These are phyloP conservation scores for Aurelia sp. DNA, from an alignment of 30 jellyfish, hydroid and myxozoan species.

Conservation along the genomic window DNA sequence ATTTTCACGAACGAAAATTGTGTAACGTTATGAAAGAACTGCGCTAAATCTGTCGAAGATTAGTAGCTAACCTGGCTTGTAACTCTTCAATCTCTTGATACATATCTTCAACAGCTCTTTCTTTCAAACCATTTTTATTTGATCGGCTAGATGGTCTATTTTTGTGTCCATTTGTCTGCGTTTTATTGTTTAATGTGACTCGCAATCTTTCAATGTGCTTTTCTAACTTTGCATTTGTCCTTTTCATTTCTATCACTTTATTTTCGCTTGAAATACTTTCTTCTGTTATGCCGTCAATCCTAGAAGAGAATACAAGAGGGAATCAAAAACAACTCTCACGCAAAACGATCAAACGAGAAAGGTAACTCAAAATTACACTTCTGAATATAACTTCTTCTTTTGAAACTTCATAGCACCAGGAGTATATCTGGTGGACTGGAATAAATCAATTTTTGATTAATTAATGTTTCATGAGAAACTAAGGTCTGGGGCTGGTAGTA, in stretches of 20 bases:
- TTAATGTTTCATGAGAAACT: no score
- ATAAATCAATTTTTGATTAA: no score
- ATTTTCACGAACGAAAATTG: no score
- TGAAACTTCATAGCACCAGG: no score
- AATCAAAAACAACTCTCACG: not conserved
- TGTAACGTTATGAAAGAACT: no score
- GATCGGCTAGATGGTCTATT: conserved; percentile 63
- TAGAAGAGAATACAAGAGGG: not conserved
- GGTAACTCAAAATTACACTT: no score
- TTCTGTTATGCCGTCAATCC: conserved; percentile 73
- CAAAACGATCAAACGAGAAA: no score
- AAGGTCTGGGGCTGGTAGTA: no score
- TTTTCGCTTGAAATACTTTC: conserved; percentile 56
- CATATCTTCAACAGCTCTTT: conserved; percentile 50
- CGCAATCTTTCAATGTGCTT: conserved; percentile 77
- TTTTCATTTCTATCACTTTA: conserved; percentile 67
- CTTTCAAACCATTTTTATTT: conserved; percentile 25
- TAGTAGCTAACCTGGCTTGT: conserved; percentile 50
- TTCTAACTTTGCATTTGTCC: conserved; percentile 76
- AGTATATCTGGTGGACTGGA: no score
- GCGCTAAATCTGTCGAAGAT: no score
- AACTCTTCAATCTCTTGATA: conserved; percentile 58
- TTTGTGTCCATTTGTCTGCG: conserved; percentile 19
- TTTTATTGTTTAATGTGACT: conserved; percentile 19
- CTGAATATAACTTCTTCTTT: no score